Base-by-base conservation (phyloP, 2,888 invertebrate species). In the Microdon myrmicae region DNA sequence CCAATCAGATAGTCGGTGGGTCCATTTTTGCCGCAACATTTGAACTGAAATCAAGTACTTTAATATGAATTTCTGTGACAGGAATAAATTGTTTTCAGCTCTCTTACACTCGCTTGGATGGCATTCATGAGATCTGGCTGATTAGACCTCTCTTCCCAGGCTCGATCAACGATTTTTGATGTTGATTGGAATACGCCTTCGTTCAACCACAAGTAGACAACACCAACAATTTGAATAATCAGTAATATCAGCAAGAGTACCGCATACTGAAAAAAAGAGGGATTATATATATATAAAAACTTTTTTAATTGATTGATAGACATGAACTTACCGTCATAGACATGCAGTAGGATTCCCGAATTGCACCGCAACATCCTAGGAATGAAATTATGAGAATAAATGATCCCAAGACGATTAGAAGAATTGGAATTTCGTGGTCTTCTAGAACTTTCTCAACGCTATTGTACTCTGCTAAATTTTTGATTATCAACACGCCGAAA, bases 301-400 rank as follows among this genome's bases (percentile, higher is more conserved):
- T 12, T 5, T 29, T 17, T 47, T 31, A 43, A 44, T 12, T 35
- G 17, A 4, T 3, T 4, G n/a, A 3, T 0, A 31, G 39, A 43
- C 25, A 22, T 37, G 16, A 19, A 70, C 87, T 85, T 81, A 92
- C 92, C 73, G 89, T 89, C 79, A 91, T 85, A 45, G 90, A 86
- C 89, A 94, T 91, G 83, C 92, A 92, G 75, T 92, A 89, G 74
- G 90, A 93, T 81, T 94, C 94, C 68, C 90, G 86, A 69, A 91
- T 87, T 8, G 94, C 93, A 29, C 94, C 94, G 75, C 93, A 94
- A 80, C 94, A 94, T 67, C 94, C 94, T 75, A 94, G 88, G 83
- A 93, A 93, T 2, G 92, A 90, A 68, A 94, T 88, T 70, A 92
- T 79, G 73, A 93, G 89, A 68, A 90, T 86, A 47, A 90, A 75